Evolutionary conservation across 2,888 invertebrate species (phyloP).

Genomic region (Microchrysa polita): DNA sequence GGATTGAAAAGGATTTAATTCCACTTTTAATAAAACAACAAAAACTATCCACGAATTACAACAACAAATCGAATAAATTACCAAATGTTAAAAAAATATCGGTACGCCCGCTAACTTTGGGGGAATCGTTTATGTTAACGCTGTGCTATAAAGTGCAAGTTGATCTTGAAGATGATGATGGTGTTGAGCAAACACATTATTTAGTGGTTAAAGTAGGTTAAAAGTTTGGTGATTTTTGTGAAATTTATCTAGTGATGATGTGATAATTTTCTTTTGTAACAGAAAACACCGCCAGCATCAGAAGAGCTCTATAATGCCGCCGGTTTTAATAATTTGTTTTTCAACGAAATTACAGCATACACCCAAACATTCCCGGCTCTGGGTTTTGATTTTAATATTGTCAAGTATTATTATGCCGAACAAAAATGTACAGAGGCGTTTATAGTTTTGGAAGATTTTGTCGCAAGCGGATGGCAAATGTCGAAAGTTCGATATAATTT

Average conservation of each 20-base stretch:
- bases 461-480: slow-evolving; percentile 56
- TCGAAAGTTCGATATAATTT: slow-evolving; percentile 56
- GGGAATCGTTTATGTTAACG: slow-evolving; percentile 60
- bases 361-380: slow-evolving; percentile 57
- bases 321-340: slow-evolving; percentile 57
- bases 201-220: slow-evolving; percentile 59
- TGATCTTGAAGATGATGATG: slow-evolving; percentile 52
- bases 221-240: neutral
- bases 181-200: slow-evolving; percentile 47
- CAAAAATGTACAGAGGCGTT: slow-evolving; percentile 54
- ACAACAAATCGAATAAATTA: slow-evolving; percentile 16
- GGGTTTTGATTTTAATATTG: slow-evolving; percentile 53
- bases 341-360: slow-evolving; percentile 60
- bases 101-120: slow-evolving; percentile 54
- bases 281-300: slow-evolving; percentile 60
- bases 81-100: slow-evolving; percentile 53
- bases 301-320: slow-evolving; percentile 55
- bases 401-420: slow-evolving; percentile 58
- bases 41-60: slow-evolving; percentile 40
- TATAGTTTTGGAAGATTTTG: slow-evolving; percentile 59
- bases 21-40: slow-evolving; percentile 47
- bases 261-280: slow-evolving; percentile 1
- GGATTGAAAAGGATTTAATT: slow-evolving; percentile 47
- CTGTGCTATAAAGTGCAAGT: slow-evolving; percentile 57
- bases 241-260: neutral